Evolutionary conservation across 2,113 vertebrate genomes (phyloP).

Genomic region (Zonotrichia leucophrys): DNA sequence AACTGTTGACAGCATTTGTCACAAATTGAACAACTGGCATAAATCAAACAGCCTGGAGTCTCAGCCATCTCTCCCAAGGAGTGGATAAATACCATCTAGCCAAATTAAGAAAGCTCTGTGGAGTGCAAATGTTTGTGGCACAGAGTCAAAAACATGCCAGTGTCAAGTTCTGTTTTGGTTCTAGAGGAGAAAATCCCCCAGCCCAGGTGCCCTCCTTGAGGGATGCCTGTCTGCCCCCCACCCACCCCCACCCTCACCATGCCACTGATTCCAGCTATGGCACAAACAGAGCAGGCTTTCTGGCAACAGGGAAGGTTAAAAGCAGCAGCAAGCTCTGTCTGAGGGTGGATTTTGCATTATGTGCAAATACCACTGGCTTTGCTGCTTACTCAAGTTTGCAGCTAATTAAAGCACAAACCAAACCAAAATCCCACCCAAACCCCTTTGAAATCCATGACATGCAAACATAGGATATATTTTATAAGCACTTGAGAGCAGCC

Average conservation of each 20-base stretch:
- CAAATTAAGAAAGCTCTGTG: conserved; percentile 57
- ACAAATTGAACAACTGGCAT: conserved; percentile 67
- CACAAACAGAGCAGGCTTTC: not conserved
- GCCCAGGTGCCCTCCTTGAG: not conserved
- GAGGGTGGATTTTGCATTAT: not conserved
- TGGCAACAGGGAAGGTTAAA: not conserved
- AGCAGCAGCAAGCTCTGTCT: not conserved
- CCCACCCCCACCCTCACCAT: not conserved
- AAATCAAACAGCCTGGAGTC: conserved; percentile 55
- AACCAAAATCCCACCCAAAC: not conserved
- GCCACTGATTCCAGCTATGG: not conserved
- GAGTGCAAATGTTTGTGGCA: conserved; percentile 58
- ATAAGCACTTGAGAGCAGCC: not conserved
- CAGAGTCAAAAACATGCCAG: conserved; percentile 10
- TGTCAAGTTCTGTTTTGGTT: not conserved
- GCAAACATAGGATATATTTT: not conserved
- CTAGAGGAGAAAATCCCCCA: not conserved
- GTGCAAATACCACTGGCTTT: not conserved
- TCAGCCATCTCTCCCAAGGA: conserved; percentile 44
- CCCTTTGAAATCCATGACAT: not conserved
- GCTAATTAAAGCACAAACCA: not conserved
- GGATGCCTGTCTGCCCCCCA: not conserved
- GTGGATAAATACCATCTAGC: conserved; percentile 55
- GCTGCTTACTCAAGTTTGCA: not conserved
- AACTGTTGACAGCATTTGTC: conserved; percentile 71